phyloP scores from a whole-genome alignment of 2,797 vertebrate species.

The Macrochelys suwanniensis region DNA sequence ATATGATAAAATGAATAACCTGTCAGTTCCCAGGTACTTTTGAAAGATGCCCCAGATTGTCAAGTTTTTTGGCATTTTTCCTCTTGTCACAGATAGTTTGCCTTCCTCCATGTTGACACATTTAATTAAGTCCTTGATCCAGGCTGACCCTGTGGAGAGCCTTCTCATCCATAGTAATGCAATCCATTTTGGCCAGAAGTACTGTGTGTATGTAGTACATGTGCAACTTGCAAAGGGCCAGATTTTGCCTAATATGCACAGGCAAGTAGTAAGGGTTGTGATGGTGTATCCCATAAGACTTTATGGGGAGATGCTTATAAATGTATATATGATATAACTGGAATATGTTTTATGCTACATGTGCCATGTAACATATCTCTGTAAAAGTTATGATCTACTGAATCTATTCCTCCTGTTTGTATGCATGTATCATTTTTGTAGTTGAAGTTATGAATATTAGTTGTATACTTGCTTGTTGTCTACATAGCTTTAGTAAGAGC shows the following conservation, averaged over 20 bases:
- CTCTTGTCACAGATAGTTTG: slow-evolving; percentile 29
- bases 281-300: no score
- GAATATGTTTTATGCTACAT: no score
- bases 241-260: not conserved
- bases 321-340: no score
- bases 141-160: not conserved
- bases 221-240: not conserved
- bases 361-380: no score
- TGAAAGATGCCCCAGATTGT: slow-evolving; percentile 30
- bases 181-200: slow-evolving; percentile 13
- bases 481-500: no score
- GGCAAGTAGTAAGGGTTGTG: not conserved
- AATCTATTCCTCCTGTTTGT: no score
- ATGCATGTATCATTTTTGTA: no score
- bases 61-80: slow-evolving; percentile 30
- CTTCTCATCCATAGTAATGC: slow-evolving; percentile 6
- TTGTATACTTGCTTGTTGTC: no score
- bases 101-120: slow-evolving; percentile 14
- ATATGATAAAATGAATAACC: not conserved
- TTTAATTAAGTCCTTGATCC: slow-evolving; percentile 51
- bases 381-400: no score
- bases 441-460: no score
- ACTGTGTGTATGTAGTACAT: not conserved
- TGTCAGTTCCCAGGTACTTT: slow-evolving; percentile 35
- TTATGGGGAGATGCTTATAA: no score